phyloP scores from a whole-genome alignment of 1,140 invertebrate genomes.

The Ceratina japonica region DNA sequence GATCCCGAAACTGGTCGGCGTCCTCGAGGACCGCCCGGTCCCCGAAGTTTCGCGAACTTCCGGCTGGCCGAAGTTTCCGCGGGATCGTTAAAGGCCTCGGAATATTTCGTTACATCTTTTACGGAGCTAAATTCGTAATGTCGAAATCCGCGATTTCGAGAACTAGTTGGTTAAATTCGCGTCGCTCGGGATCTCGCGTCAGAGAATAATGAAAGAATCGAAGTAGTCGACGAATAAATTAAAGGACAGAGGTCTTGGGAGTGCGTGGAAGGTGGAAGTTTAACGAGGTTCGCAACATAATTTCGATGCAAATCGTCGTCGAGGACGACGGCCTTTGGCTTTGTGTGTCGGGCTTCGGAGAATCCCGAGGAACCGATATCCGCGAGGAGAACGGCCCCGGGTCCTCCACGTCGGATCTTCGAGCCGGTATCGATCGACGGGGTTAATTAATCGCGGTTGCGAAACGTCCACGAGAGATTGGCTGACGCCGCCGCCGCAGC shows the following conservation, averaged over 20 bases:
- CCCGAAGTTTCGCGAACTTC: background rate
- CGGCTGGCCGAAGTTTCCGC: background rate
- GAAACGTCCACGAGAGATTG: slow-evolving; percentile 4
- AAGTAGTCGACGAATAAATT: no score
- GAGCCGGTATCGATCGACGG: slow-evolving; percentile 28
- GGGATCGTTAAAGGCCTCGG: background rate
- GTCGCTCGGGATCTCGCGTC: no score
- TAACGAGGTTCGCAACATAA: background rate
- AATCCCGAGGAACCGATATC: slow-evolving; percentile 17
- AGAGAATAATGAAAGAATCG: no score
- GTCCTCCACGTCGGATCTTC: background rate
- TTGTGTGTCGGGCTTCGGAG: background rate
- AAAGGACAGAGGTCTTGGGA: no score
- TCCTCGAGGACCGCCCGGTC: background rate
- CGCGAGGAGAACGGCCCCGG: background rate
- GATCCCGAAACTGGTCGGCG: background rate
- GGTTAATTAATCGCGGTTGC: slow-evolving; percentile 37
- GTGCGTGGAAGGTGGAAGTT: no score
- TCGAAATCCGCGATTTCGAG: no score
- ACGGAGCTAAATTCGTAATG: no score
- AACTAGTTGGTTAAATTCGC: no score
- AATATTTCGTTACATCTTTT: no score
- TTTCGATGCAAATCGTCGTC: slow-evolving; percentile 1
- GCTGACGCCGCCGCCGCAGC: background rate
- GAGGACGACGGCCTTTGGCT: background rate